Percentiles rank a stretch among this genome's conserved stretches.
These are phyloP conservation scores for Stenoptilia bipunctidactyla DNA, from an alignment of 2,888 invertebrate species.

Conservation along the genomic window DNA sequence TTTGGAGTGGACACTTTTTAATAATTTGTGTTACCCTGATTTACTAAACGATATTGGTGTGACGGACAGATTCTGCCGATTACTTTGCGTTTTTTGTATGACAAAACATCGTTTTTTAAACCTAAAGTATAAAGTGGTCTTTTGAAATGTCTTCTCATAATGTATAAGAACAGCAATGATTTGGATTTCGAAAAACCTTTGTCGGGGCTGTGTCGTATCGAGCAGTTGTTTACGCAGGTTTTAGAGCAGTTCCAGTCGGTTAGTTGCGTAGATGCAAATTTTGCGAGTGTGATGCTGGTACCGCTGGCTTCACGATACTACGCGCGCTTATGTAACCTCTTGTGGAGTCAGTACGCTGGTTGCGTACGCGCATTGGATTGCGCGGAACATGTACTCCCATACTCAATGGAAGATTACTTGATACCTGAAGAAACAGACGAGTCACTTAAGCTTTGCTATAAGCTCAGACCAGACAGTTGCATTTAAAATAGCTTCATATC, in stretches of 20 bases:
- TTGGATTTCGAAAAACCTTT: slow-evolving; percentile 68
- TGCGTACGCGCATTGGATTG: slow-evolving; percentile 80
- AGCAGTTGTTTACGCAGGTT: slow-evolving; percentile 82
- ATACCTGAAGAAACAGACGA: slow-evolving; percentile 82
- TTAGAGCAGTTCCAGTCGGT: slow-evolving; percentile 90
- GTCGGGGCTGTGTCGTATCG: slow-evolving; percentile 74
- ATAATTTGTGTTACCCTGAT: slow-evolving; percentile 72
- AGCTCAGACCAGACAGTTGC: slow-evolving; percentile 75
- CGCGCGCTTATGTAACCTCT: slow-evolving; percentile 81
- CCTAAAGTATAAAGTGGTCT: slow-evolving; percentile 69
- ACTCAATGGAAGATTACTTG: slow-evolving; percentile 78
- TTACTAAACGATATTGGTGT: slow-evolving; percentile 64
- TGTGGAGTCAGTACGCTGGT: slow-evolving; percentile 91
- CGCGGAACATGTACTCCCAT: slow-evolving; percentile 71
- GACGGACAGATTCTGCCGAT: slow-evolving; percentile 74
- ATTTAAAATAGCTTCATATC: slow-evolving; percentile 77
- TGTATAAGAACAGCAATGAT: slow-evolving; percentile 40
- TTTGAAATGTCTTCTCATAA: slow-evolving; percentile 56
- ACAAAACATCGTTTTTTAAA: slow-evolving; percentile 75
- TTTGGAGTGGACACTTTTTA: slow-evolving; percentile 75
- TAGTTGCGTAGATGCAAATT: slow-evolving; percentile 89
- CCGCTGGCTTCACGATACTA: slow-evolving; percentile 86
- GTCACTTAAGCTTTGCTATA: slow-evolving; percentile 81
- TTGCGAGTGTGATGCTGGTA: slow-evolving; percentile 84
- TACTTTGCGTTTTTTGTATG: slow-evolving; percentile 75